Evolutionary conservation across 2,888 invertebrate genomes (phyloP).

Genomic region (Orthonevra nobilis): DNA sequence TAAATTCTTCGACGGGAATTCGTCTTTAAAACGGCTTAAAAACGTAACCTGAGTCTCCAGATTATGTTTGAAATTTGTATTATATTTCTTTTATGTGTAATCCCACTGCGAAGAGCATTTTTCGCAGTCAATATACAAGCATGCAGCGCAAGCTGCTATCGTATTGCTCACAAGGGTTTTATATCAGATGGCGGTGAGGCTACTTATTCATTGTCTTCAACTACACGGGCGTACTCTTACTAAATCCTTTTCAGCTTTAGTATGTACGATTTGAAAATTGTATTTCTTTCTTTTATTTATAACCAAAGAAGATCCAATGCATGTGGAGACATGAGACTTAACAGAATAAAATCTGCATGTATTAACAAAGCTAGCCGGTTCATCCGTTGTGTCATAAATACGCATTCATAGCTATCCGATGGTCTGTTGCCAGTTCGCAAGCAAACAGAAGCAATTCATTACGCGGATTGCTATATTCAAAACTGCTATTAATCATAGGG

Average conservation of each 20-base stretch:
- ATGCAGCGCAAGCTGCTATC: no score
- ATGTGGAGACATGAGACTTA: neutral
- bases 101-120: no score
- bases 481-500: constrained; percentile 61
- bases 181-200: neutral
- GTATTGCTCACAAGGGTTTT: no score
- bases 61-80: no score
- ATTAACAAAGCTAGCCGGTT: constrained; percentile 32
- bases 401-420: constrained; percentile 58
- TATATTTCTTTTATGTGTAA: no score
- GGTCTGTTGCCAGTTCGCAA: no score
- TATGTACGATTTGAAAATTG: constrained; percentile 13
- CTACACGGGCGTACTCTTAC: constrained; percentile 36
- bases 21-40: no score
- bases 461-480: constrained; percentile 58
- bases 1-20: no score
- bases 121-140: no score
- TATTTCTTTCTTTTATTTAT: constrained; percentile 12
- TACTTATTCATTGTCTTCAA: constrained; percentile 36
- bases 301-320: constrained; percentile 22
- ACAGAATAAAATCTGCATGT: constrained; percentile 8
- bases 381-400: constrained; percentile 51
- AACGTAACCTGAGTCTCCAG: no score
- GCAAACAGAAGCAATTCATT: constrained; percentile 66
- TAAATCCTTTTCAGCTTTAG: neutral